phyloP scores from a whole-genome alignment of 1,140 invertebrate genomes.

The Drosophila mauritiana region DNA sequence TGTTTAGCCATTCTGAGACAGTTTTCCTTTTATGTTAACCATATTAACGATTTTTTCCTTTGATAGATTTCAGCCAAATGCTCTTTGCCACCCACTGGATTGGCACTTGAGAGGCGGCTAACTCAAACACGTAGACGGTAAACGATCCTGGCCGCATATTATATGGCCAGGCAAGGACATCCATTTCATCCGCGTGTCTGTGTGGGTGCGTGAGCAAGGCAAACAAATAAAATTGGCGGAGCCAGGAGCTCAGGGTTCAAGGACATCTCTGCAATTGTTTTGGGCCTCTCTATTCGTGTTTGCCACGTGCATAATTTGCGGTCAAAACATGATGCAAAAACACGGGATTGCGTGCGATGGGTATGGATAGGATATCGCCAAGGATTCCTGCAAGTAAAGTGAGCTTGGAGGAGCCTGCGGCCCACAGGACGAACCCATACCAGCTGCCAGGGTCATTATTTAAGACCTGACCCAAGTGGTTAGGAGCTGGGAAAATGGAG shows the following conservation, averaged over 20 bases:
- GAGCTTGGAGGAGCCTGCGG: constrained; percentile 23
- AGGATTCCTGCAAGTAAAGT: constrained; percentile 56
- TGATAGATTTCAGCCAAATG: constrained; percentile 11
- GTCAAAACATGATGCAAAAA: constrained; percentile 53
- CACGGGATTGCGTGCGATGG: constrained; percentile 6
- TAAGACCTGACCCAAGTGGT: constrained; percentile 35
- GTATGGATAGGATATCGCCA: not conserved
- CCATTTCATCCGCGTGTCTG: constrained; percentile 47
- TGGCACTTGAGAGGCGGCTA: constrained; percentile 47
- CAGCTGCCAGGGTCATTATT: constrained; percentile 36
- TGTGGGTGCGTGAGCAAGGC: constrained; percentile 27
- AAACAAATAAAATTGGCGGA: constrained; percentile 68
- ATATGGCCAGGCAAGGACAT: constrained; percentile 54
- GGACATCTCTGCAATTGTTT: constrained; percentile 62
- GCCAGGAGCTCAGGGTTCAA: constrained; percentile 57
- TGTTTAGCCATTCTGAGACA: not conserved
- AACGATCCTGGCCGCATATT: constrained; percentile 31
- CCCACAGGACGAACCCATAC: constrained; percentile 8
- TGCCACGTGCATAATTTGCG: constrained; percentile 77
- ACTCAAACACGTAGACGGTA: constrained; percentile 32
- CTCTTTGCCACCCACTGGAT: constrained; percentile 24
- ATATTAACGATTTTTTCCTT: not conserved
- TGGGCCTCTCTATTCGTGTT: constrained; percentile 15
- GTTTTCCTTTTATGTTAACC: not conserved
- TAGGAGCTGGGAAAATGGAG: not conserved